Conservation (phyloP, 2,888 invertebrate species). For the Priocnemis perturbator region DNA sequence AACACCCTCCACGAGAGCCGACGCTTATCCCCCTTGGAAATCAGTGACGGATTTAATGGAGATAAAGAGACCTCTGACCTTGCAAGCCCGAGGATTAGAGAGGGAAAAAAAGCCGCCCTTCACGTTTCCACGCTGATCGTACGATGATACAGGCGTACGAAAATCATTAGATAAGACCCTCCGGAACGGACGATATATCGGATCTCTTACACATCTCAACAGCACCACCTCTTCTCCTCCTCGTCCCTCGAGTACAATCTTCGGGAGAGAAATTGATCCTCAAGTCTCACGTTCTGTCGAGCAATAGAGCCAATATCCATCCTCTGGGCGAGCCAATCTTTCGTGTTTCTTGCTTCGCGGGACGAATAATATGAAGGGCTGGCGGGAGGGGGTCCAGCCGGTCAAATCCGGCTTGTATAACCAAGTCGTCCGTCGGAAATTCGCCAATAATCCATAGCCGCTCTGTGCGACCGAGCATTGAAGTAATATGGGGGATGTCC, state of each 20-base stretch:
- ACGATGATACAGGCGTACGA: background rate
- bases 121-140: background rate
- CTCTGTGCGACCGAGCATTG: conserved; percentile 37
- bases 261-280: too few species aligned
- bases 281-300: conserved; percentile 10
- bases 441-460: conserved; percentile 49
- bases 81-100: background rate
- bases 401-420: conserved; percentile 42
- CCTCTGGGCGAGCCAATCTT: background rate
- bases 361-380: conserved; percentile 21
- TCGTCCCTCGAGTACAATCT: too few species aligned
- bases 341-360: conserved; percentile 27
- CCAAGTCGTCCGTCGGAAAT: conserved; percentile 45
- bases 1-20: background rate
- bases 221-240: too few species aligned
- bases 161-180: background rate
- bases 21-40: conserved; percentile 36
- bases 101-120: too few species aligned
- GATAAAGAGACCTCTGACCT: conserved; percentile 31
- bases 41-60: conserved; percentile 28
- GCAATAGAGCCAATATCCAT: conserved; percentile 9
- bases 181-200: too few species aligned
- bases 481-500: conserved; percentile 39
- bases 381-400: conserved; percentile 8
- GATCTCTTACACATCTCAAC: too few species aligned